phyloP scores from a whole-genome alignment of 2,797 vertebrate genomes.

The Margarornis squamiger region DNA sequence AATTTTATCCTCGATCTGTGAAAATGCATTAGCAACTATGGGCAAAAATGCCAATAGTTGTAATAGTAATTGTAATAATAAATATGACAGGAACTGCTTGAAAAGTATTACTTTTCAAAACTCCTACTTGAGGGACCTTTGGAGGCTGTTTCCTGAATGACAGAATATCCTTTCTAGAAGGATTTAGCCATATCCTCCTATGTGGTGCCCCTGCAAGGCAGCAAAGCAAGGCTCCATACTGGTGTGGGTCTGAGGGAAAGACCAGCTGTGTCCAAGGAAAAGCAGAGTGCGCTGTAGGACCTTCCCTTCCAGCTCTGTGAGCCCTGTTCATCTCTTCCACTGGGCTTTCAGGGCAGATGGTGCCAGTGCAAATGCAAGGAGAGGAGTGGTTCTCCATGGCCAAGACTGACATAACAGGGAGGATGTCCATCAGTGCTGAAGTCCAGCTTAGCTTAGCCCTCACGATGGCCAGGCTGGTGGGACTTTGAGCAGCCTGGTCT shows the following conservation, averaged over 20 bases:
- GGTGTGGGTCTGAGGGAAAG: neutral
- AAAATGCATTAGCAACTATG: neutral
- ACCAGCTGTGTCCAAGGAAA: neutral
- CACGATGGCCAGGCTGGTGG: neutral
- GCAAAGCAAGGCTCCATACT: neutral
- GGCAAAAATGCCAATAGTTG: slow-evolving; percentile 15
- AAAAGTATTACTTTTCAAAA: slow-evolving; percentile 3
- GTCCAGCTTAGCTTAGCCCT: neutral
- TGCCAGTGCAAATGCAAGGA: neutral
- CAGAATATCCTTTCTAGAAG: neutral
- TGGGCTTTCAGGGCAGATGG: neutral
- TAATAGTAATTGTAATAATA: neutral
- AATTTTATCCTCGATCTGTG: neutral
- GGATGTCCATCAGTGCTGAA: neutral
- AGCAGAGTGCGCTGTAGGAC: neutral
- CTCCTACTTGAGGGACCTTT: neutral
- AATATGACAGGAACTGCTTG: neutral
- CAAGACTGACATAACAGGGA: neutral
- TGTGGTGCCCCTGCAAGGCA: neutral
- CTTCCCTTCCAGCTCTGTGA: neutral
- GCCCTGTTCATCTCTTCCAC: neutral
- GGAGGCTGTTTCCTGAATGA: neutral
- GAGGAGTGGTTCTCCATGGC: neutral
- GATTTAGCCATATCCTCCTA: neutral
- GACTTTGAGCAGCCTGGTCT: neutral